Conservation (phyloP, 1,140 invertebrate genomes). For the roundworm (Caenorhabditis elegans) region WBcel235 BX284603.4:3576001-3576500, state of each 20-base stretch:
- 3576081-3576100: conserved; percentile 23
- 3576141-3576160: neutral
- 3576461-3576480: conserved; percentile 19
- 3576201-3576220: neutral
- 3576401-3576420: conserved; percentile 16
- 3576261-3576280: neutral
- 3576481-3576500: conserved; percentile 18
- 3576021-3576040: neutral
- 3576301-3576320: neutral
- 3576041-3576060: neutral
- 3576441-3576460: neutral
- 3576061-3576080: too few species aligned
- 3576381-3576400: conserved; percentile 7
- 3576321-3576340: neutral
- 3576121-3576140: neutral
- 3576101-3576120: conserved; percentile 10
- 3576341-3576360: conserved; percentile 15
- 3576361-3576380: conserved; percentile 11
- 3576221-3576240: neutral
- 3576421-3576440: neutral
- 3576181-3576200: neutral
- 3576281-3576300: too few species aligned
- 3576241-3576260: neutral
- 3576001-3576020: neutral
- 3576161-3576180: neutral